Conservation (phyloP, 2,888 invertebrate species). For the Xestia c-nigrum region DNA sequence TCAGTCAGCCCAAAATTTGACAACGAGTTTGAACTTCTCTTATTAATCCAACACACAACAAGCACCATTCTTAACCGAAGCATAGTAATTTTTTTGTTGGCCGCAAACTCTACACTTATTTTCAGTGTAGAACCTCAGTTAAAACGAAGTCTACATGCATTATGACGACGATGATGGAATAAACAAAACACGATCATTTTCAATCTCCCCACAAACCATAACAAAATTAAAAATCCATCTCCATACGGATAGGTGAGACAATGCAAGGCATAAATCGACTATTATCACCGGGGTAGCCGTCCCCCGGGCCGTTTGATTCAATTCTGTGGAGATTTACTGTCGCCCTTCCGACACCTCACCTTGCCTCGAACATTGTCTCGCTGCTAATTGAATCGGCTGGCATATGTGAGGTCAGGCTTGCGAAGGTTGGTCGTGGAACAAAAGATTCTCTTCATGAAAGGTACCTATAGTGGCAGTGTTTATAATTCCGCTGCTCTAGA, state of each 20-base stretch:
- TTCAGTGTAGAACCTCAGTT: neutral
- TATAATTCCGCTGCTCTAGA: constrained; percentile 15
- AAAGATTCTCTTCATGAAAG: constrained; percentile 23
- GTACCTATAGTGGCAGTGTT: constrained; percentile 1
- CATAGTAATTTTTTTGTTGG: neutral
- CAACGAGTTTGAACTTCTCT: no score
- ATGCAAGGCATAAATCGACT: constrained; percentile 82
- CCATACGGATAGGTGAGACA: constrained; percentile 72
- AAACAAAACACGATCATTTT: neutral
- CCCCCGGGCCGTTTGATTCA: constrained; percentile 85
- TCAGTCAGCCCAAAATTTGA: no score
- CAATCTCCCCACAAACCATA: constrained; percentile 2
- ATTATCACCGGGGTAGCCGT: constrained; percentile 81
- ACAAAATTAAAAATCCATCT: constrained; percentile 55
- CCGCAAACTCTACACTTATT: neutral
- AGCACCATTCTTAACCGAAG: no score
- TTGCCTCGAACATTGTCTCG: constrained; percentile 55
- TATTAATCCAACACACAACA: no score
- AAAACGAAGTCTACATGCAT: neutral
- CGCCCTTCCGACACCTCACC: constrained; percentile 68
- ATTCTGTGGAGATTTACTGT: constrained; percentile 81
- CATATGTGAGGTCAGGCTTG: constrained; percentile 43
- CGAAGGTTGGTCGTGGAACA: constrained; percentile 15
- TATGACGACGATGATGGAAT: neutral
- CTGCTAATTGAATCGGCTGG: constrained; percentile 53